phyloP scores from a whole-genome alignment of 2,113 vertebrate genomes.

The Chionodraco myersi region DNA sequence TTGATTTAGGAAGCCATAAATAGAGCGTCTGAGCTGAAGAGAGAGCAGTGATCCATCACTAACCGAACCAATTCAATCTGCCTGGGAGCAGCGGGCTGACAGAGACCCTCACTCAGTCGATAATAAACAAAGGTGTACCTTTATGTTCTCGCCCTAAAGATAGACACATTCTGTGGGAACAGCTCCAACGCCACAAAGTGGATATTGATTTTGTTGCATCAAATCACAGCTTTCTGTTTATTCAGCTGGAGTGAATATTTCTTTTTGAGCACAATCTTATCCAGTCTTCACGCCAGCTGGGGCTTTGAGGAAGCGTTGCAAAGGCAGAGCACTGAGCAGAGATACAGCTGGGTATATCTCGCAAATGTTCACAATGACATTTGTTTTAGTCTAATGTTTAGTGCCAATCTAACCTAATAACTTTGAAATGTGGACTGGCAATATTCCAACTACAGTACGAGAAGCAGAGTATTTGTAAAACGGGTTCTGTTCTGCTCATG shows the following conservation, averaged over 20 bases:
- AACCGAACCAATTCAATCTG: conserved; percentile 65
- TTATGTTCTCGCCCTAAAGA: background rate
- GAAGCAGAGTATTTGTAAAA: too few relatives aligned
- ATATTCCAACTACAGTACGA: too few relatives aligned
- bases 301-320: background rate
- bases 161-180: background rate
- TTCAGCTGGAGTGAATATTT: conserved; percentile 4
- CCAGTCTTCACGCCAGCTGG: background rate
- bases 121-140: conserved; percentile 18
- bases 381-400: background rate
- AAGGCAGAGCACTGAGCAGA: background rate
- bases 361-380: background rate
- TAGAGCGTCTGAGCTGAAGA: conserved; percentile 50
- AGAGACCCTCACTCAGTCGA: background rate
- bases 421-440: too few relatives aligned
- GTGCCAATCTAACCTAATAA: background rate
- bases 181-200: conserved; percentile 1
- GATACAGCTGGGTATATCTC: background rate
- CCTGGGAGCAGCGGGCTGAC: conserved; percentile 19
- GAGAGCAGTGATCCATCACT: conserved; percentile 71
- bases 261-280: background rate
- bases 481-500: too few relatives aligned
- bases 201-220: conserved; percentile 38
- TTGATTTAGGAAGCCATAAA: conserved; percentile 70
- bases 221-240: conserved; percentile 6